These are phyloP conservation scores for Electrophaes corylata DNA, from an alignment of 2,888 invertebrate species.

Conservation along the genomic window DNA sequence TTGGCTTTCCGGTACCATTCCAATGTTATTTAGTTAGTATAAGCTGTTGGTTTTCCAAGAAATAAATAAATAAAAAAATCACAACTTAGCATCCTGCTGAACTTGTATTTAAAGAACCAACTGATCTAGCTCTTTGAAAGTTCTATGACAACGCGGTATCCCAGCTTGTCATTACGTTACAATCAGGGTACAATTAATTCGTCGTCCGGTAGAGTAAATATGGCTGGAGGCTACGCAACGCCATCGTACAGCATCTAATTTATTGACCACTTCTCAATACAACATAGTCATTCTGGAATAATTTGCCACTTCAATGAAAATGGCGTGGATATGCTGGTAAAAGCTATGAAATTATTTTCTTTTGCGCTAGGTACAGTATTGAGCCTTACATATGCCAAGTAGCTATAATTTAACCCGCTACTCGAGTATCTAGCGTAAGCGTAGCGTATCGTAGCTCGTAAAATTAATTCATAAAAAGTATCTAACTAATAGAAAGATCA, in stretches of 20 bases:
- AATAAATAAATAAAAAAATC: no score
- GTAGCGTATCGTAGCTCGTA: neutral
- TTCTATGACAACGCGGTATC: slow-evolving; percentile 43
- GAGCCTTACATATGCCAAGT: neutral
- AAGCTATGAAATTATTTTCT: neutral
- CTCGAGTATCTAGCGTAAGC: neutral
- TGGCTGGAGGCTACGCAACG: slow-evolving; percentile 48
- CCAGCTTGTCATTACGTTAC: slow-evolving; percentile 66
- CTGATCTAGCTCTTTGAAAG: slow-evolving; percentile 16
- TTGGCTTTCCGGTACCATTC: no score
- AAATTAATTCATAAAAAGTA: neutral
- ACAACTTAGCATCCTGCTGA: no score
- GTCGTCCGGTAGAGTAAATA: slow-evolving; percentile 64
- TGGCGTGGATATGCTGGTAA: slow-evolving; percentile 10
- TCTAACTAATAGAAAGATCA: neutral
- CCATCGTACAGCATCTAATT: slow-evolving; percentile 32
- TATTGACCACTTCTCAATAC: slow-evolving; percentile 33
- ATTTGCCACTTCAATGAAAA: slow-evolving; percentile 25
- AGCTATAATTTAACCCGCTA: neutral
- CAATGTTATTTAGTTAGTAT: no score
- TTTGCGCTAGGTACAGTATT: neutral
- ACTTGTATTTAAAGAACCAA: no score
- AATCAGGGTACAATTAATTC: slow-evolving; percentile 74
- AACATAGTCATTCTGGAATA: slow-evolving; percentile 29
- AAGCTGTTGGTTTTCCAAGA: no score